Base-by-base conservation (phyloP, 2,888 invertebrate genomes). In the Apocheima hispidaria region DNA sequence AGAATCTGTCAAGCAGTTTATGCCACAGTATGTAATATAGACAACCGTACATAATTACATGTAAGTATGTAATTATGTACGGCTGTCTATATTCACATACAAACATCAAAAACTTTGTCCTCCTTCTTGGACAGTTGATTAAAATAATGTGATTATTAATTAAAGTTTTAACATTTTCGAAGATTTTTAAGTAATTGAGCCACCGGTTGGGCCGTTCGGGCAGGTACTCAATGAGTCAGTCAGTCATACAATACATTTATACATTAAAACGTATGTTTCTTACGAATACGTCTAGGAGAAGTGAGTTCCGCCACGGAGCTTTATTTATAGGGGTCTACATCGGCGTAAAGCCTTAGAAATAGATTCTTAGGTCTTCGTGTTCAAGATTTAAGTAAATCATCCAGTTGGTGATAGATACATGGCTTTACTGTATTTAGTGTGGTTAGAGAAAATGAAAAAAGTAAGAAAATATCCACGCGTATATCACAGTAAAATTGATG, bases 341-440 rank as follows among this genome's bases (percentile, higher is more conserved):
- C 18, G 23, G 38, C 26, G 35, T 21, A 44, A 53, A 43, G 26
- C 35, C 53, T 53, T 21, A 35, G 44, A 10, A 53, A 53, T 53
- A 53, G 43, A 53, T 53, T 53, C 23, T 44, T 44, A 44, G 53
- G 43, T 35, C 26, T 35, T 21, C 28, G 53, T 4, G n/a, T 16
- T 28, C 35, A 44, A 44, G 53, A 44, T 53, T 53, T 44, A 12
- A 43, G 44, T 44, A 53, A 53, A 53, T 53, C 53, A 53, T 53
- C 26, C 44, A 40, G 21, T 36, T 51, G 6, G n/a, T 51, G 51
- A 51, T 51, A 51, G 51, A 51, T 40, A 51, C 40, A 51, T 51
- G 51, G 28, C 40, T 40, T 14, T 38, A 4, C 38, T 20, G 26
- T 51, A 51, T 40, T 51, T 51, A 38, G n/a, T n/a, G n/a, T 51